Conservation (phyloP, 2,888 invertebrate genomes). For the Seira sanloemensis region DNA sequence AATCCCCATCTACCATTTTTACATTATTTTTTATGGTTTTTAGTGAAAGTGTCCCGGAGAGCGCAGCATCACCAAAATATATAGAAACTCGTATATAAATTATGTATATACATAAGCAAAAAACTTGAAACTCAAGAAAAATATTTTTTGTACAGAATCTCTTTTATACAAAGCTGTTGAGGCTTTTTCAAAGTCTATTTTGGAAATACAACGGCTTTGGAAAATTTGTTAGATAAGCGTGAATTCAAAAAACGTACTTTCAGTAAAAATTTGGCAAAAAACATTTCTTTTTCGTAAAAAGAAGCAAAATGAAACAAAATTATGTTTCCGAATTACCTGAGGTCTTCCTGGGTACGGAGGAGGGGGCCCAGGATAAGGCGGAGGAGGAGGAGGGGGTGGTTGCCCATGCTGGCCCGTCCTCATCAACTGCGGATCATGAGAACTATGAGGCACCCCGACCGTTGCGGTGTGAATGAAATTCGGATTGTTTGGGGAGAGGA, state of each 20-base stretch:
- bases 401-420: conserved; percentile 79
- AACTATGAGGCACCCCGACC: conserved; percentile 74
- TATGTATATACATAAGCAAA: background rate
- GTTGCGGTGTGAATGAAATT: conserved; percentile 74
- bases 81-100: conserved; percentile 3
- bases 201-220: background rate
- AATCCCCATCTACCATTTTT: conserved; percentile 71
- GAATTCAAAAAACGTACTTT: background rate
- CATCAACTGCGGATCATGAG: conserved; percentile 65
- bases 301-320: background rate
- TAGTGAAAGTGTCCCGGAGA: too few relatives aligned
- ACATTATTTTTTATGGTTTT: background rate
- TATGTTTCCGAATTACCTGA: conserved; percentile 74
- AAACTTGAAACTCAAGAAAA: too few relatives aligned
- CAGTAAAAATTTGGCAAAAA: background rate
- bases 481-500: conserved; percentile 42
- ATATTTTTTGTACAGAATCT: too few relatives aligned
- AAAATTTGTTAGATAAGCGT: conserved; percentile 6
- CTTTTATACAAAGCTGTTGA: too few relatives aligned
- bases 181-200: too few relatives aligned
- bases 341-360: conserved; percentile 81
- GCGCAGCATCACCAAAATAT: background rate
- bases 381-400: conserved; percentile 82
- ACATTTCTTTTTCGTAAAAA: conserved; percentile 16
- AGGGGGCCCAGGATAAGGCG: conserved; percentile 84